A percentile compares a stretch with the other conserved stretches of the same genome.
These are phyloP conservation scores for Upupa epops DNA, from an alignment of 2,113 vertebrate species.

Conservation along the genomic window DNA sequence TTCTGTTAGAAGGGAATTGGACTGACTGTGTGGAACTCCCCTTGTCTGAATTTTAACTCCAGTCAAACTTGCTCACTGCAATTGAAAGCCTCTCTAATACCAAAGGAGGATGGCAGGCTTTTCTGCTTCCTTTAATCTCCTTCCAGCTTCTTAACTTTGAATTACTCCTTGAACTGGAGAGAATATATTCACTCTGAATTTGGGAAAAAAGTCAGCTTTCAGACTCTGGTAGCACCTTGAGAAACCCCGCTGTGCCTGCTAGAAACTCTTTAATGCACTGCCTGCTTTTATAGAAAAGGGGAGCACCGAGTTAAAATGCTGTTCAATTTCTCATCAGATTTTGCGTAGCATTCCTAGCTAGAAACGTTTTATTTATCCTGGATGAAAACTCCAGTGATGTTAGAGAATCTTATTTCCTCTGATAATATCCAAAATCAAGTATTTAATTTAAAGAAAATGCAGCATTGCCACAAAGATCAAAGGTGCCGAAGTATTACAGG, in stretches of 20 bases:
- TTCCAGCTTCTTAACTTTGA: neutral
- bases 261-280: neutral
- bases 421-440: neutral
- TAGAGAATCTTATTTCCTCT: neutral
- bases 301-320: neutral
- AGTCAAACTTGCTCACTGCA: neutral
- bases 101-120: neutral
- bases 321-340: neutral
- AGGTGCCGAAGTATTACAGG: neutral
- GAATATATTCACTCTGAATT: neutral
- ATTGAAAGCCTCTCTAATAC: neutral
- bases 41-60: neutral
- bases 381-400: neutral
- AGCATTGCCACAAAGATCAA: neutral
- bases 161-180: neutral
- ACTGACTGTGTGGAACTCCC: neutral
- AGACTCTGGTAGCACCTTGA: neutral
- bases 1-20: neutral
- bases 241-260: neutral
- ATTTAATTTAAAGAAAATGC: neutral
- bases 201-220: neutral
- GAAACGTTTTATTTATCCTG: neutral
- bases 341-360: neutral
- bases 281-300: neutral
- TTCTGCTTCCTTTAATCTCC: constrained; percentile 6